Base-by-base conservation (phyloP, 2,888 invertebrate genomes). In the Apamea anceps region DNA sequence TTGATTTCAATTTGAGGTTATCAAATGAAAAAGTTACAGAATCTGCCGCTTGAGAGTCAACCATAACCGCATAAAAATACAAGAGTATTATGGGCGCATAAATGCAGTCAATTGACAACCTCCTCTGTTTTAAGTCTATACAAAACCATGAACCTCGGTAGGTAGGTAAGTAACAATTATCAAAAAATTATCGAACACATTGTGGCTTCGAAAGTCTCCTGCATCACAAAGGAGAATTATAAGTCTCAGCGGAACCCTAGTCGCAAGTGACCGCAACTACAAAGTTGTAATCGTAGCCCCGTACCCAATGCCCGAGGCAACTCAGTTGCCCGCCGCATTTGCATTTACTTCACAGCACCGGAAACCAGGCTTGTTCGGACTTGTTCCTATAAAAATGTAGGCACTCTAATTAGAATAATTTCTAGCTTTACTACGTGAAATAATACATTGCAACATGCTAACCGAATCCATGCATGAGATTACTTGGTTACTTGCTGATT, bases 341-440 rank as follows among this genome's bases (percentile, higher is more conserved):
- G 88, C 88, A 87, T 88, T 82, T 79, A 72, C 88, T 79, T 48
- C 84, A 73, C 73, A 76, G 63, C 87, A 83, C 79, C 87, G 88
- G 88, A 89, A 89, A 89, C 84, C 78, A 65, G 73, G 75, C 86
- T 77, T 32, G 89, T 81, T 87, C 74, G n/a, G 42, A 79, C 75
- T 77, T 78, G 77, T 80, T 77, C 75, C 81, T 75, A 84, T 81
- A 88, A 88, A 88, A 88, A 87, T 72, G 70, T 75, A 81, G 66
- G 60, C 76, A 83, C 72, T 68, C 79, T 82, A 82, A 88, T 88
- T 87, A 84, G 65, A 81, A 85, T 77, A 79, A 87, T 80, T 62
- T 63, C 83, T 86, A 86, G 77, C 60, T 86, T 72, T 75, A 75
- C 68, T 65, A 79, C 76, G 72, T 72, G 84, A 82, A 71, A 84